Evolutionary conservation across 2,113 vertebrate species (phyloP).

Genomic region (Paramormyrops kingsleyae): DNA sequence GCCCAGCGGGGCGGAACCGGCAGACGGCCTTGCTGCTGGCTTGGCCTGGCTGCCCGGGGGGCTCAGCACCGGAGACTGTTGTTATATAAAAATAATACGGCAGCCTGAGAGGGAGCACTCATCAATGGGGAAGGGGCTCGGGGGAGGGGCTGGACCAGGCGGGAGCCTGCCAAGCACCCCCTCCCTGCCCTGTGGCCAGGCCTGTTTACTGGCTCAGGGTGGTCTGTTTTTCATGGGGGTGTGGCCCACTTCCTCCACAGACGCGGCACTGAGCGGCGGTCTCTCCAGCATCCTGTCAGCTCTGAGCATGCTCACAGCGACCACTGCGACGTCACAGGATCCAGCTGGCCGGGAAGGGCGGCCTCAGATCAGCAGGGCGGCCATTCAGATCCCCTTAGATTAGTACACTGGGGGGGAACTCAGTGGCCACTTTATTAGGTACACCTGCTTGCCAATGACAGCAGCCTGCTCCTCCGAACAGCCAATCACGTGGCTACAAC

Average conservation of each 20-base stretch:
- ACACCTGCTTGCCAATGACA: not conserved
- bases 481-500: not conserved
- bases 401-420: not conserved
- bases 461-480: not conserved
- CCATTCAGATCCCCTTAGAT: not conserved
- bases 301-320: constrained; percentile 49
- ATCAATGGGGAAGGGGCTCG: not conserved
- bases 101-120: constrained; percentile 12
- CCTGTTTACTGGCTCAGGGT: constrained; percentile 58
- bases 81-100: constrained; percentile 31
- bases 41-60: not conserved
- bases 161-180: not conserved
- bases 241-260: constrained; percentile 59
- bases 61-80: not conserved
- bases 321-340: not conserved
- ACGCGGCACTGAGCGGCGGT: constrained; percentile 48
- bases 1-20: not conserved
- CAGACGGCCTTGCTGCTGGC: not conserved
- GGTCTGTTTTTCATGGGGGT: constrained; percentile 54
- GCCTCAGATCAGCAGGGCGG: not conserved
- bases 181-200: constrained; percentile 34
- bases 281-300: constrained; percentile 54
- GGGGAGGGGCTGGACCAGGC: not conserved
- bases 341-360: not conserved
- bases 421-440: not conserved